Conservation (phyloP, 2,888 invertebrate species). For the Caenorhabditis sp. region DNA sequence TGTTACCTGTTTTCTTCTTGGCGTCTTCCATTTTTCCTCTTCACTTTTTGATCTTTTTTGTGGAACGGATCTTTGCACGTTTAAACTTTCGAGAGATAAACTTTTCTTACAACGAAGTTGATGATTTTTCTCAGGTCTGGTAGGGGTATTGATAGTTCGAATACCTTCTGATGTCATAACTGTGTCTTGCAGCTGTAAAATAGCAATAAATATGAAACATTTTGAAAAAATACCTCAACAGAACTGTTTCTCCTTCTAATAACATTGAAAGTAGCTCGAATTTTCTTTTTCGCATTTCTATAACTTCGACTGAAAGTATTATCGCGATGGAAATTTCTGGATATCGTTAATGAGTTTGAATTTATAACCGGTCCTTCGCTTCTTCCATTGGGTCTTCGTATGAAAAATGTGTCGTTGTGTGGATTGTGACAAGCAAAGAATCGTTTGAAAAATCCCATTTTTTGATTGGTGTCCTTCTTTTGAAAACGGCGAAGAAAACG, state of each 20-base stretch:
- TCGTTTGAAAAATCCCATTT: conserved; percentile 37
- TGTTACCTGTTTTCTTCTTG: neutral
- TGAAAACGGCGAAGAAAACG: conserved; percentile 42
- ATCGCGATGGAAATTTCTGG: conserved; percentile 22
- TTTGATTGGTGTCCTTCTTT: conserved; percentile 24
- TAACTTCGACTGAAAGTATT: conserved; percentile 25
- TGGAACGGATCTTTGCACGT: neutral
- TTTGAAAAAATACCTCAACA: neutral
- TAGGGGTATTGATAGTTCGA: conserved; percentile 23
- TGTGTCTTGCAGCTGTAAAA: conserved; percentile 19
- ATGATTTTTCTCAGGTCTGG: neutral
- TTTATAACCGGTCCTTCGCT: neutral
- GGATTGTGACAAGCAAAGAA: conserved; percentile 48
- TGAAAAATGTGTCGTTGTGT: conserved; percentile 32
- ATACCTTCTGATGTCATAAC: conserved; percentile 35
- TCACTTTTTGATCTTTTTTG: neutral
- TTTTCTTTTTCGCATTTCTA: conserved; percentile 31
- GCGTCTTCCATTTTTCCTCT: neutral
- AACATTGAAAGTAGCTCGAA: conserved; percentile 30
- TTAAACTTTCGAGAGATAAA: neutral
- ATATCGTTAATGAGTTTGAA: neutral
- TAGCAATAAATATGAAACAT: no score
- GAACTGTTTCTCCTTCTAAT: conserved; percentile 16
- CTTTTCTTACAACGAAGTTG: neutral
- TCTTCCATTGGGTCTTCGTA: conserved; percentile 7